Evolutionary conservation across 2,113 vertebrate species (phyloP).

Genomic region (Elephantulus edwardii): DNA sequence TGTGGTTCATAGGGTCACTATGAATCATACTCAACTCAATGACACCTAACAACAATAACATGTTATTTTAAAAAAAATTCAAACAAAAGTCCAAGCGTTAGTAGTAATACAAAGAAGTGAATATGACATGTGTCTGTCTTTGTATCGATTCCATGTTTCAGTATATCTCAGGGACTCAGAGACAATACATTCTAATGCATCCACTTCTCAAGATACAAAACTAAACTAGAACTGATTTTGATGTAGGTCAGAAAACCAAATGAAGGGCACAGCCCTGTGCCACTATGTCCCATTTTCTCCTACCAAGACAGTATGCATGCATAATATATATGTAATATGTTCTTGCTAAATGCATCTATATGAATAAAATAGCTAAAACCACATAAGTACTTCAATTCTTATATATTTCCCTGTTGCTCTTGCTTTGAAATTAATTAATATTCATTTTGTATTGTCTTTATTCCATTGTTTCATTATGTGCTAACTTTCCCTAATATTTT

Average conservation of each 20-base stretch:
- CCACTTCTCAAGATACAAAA: neutral
- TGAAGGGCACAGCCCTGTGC: accelerated
- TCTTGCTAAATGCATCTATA: neutral
- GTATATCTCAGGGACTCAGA: neutral
- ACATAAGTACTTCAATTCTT: neutral
- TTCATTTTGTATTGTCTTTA: neutral
- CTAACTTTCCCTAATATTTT: neutral
- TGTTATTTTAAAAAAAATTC: too few species aligned
- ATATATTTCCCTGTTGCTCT: neutral
- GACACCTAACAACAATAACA: too few species aligned
- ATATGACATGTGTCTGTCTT: neutral
- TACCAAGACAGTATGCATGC: too few species aligned
- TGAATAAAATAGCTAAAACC: neutral
- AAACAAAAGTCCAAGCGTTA: neutral
- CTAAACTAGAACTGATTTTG: neutral
- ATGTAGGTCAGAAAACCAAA: neutral
- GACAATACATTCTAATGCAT: neutral
- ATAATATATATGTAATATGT: neutral
- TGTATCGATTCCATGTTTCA: neutral
- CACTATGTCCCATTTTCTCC: too few species aligned
- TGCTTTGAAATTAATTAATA: neutral
- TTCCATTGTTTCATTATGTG: neutral
- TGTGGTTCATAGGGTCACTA: too few species aligned
- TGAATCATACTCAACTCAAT: too few species aligned
- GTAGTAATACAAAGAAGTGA: neutral